Base-by-base conservation (phyloP, 2,113 vertebrate genomes). In the Ceyx melanurus region DNA sequence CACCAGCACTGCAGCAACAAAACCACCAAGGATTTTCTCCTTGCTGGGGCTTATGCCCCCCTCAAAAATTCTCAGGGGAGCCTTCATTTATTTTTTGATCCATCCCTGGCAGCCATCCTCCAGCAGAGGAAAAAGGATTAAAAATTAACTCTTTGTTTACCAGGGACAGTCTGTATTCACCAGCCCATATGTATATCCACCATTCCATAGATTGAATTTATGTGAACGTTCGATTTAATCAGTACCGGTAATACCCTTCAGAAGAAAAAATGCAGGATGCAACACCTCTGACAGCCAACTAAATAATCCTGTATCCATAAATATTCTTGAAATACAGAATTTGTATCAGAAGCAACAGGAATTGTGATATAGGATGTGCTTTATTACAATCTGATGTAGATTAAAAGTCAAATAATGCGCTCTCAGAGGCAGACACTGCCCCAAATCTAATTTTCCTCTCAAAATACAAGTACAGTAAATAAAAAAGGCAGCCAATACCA, bases 401-500 rank as follows among this genome's bases (percentile, higher is more conserved):
- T 93, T 94, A 86, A 86, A 94, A 96, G 74, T 43, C 68, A 5
- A 92, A 92, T 79, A 94, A 88, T 46, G 35, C 77, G 82, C 48
- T 89, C 67, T 75, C 43, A 25, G 64, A 95, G 70, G 79, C 71
- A 92, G 85, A 57, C 75, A 83, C 5, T 15, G 25, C 43, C 65
- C 64, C 83, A 94, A 92, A 94, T 90, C 60, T 43, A 88, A 90
- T 93, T 95, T 94, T 91, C 62, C 50, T 84, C 67, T 86, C 62
- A 71, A 92, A 90, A 89, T n/a, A 90, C 72, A 86, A 88, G 46
- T 53, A 89, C 31, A 86, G 72, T 94, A 94, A 95, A 96, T 89
- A 89, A 95, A 92, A 85, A 2, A 71, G 68, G 51, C 68, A 64
- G 60, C 54, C 48, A 74, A 85, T 84, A 66, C 53, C 0, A 0